A percentile compares a stretch with the other conserved stretches of the same genome.
Conservation (phyloP, 2,888 invertebrate species). For the Venustoraphidia nigricollis region DNA sequence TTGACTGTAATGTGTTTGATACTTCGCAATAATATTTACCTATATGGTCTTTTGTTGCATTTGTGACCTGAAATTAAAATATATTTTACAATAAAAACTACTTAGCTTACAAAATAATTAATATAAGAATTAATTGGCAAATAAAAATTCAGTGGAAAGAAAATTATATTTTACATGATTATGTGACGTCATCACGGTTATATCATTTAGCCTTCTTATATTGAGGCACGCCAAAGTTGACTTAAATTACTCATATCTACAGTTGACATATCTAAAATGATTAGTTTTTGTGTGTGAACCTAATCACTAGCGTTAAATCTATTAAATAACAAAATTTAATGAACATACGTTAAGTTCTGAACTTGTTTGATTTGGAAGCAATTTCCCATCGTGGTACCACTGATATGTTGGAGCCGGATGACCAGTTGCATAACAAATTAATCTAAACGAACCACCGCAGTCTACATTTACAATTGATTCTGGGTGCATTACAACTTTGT, state of each 20-base stretch:
- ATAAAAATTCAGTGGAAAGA: too few relatives aligned
- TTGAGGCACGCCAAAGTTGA: too few relatives aligned
- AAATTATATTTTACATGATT: too few relatives aligned
- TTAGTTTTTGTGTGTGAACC: too few relatives aligned
- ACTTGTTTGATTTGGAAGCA: slow-evolving; percentile 8
- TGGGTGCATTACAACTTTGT: slow-evolving; percentile 11
- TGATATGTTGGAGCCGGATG: slow-evolving; percentile 13
- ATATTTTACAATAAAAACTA: too few relatives aligned
- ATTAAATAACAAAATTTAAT: background rate
- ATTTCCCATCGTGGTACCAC: slow-evolving; percentile 13
- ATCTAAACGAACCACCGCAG: slow-evolving; percentile 8
- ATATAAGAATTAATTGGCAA: too few relatives aligned
- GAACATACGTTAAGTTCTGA: background rate
- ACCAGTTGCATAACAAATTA: slow-evolving; percentile 10
- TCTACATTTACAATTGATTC: slow-evolving; percentile 4
- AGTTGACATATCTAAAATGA: too few relatives aligned
- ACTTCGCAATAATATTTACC: slow-evolving; percentile 14
- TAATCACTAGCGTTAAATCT: background rate
- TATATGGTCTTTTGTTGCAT: slow-evolving; percentile 3
- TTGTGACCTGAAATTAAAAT: slow-evolving; percentile 9
- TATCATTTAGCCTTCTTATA: too few relatives aligned
- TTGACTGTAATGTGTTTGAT: slow-evolving; percentile 6
- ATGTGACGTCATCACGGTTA: too few relatives aligned
- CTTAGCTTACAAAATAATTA: too few relatives aligned
- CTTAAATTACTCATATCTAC: too few relatives aligned